Evolutionary conservation across 2,888 invertebrate genomes (phyloP), one percentile per base, ranked within the genome.

Genomic region (Tridacna gigas): DNA sequence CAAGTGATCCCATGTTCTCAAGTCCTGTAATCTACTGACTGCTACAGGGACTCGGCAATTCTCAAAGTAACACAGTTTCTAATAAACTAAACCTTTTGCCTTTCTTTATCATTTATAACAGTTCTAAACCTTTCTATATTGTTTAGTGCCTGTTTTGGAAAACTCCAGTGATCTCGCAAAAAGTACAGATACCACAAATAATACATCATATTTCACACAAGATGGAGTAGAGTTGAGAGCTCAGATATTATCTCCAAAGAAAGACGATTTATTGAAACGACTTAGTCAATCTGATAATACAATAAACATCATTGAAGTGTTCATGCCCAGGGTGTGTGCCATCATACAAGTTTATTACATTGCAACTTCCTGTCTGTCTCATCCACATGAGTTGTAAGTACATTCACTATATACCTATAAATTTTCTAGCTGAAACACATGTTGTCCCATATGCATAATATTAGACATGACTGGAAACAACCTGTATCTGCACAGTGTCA

Each of bases 311-410:
- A 88, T 93, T 37, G 88, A 88, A 61, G 90, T 89, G n/a, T 91
- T 91, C 12, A 88, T 93, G 48, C 92, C 93, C 0, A 83, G 93
- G 47, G 89, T 94, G 9, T 93, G 93, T 86, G 92, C 92, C 74
- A 92, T 94, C 28, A 91, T 94, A 37, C 92, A 94, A 74, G 92
- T 93, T 11, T 94, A 91, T 86, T 94, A 94, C 75, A 90, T 91
- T 79, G 91, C 92, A 74, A 93, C 74, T 5, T 71, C 71, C 22
- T 71, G 71, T 71, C n/a, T 65, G 13, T 90, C 90, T 82, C 89
- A 88, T 25, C 77, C 84, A 25, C 80, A 79, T 48, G 83, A 80
- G 61, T 74, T 77, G 90, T 90, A 84, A 88, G 89, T 87, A 37
- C 37, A 37, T 37, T 37, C 2, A 37, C 37, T 4, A 37, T 37